Conservation (phyloP, 2,797 vertebrate species). For the Chaetodon trifasciatus region DNA sequence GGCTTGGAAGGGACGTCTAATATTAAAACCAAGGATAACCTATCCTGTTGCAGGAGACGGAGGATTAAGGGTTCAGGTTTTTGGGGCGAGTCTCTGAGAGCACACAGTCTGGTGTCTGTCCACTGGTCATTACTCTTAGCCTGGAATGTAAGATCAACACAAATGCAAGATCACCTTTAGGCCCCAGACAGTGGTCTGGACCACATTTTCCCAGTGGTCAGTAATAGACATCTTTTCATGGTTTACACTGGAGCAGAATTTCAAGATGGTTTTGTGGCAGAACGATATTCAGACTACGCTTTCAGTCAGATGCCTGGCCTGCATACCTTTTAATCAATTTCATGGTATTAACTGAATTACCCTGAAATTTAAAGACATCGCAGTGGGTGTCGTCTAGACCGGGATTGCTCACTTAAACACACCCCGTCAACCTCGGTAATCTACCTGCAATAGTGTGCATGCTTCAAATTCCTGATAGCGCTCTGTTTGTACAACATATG, state of each 20-base stretch:
- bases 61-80: slow-evolving; percentile 72
- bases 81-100: slow-evolving; percentile 58
- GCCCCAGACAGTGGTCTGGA: slow-evolving; percentile 70
- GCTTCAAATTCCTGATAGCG: slow-evolving; percentile 58
- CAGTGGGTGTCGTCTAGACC: slow-evolving; percentile 68
- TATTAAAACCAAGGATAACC: slow-evolving; percentile 67
- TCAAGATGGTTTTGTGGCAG: slow-evolving; percentile 42
- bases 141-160: slow-evolving; percentile 70
- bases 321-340: slow-evolving; percentile 58
- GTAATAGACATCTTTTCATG: slow-evolving; percentile 54
- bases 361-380: slow-evolving; percentile 34
- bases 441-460: slow-evolving; percentile 38
- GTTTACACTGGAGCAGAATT: slow-evolving; percentile 54
- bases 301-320: slow-evolving; percentile 21
- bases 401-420: slow-evolving; percentile 24
- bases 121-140: slow-evolving; percentile 62
- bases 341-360: slow-evolving; percentile 52
- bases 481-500: slow-evolving; percentile 36
- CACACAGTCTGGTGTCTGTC: slow-evolving; percentile 63
- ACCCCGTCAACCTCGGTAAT: slow-evolving; percentile 35
- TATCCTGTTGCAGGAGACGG: slow-evolving; percentile 65
- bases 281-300: slow-evolving; percentile 40
- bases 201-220: slow-evolving; percentile 66
- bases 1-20: slow-evolving; percentile 61
- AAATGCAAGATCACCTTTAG: slow-evolving; percentile 68